A percentile compares a stretch with the other conserved stretches of the same genome.
phyloP scores from a whole-genome alignment of 2,113 vertebrate species.

The Notarius lentiginosus region DNA sequence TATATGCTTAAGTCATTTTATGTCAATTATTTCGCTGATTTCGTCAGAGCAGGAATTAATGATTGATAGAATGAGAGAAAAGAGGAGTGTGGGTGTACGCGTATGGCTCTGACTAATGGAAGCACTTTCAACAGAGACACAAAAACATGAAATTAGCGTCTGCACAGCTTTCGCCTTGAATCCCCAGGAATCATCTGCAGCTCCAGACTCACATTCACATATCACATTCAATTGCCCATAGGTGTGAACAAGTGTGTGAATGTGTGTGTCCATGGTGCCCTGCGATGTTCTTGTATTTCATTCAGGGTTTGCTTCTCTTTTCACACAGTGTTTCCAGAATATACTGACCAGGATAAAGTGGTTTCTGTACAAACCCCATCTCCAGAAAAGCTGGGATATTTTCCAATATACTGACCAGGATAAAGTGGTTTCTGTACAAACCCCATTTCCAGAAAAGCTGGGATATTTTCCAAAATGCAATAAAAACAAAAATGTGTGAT shows the following conservation, averaged over 20 bases:
- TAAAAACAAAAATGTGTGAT: too few relatives aligned
- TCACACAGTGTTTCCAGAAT: neutral
- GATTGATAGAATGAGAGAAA: neutral
- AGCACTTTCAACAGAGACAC: slow-evolving; percentile 57
- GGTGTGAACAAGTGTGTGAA: neutral
- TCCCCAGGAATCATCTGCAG: slow-evolving; percentile 34
- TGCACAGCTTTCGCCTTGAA: neutral
- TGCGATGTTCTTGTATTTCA: neutral
- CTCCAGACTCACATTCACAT: neutral
- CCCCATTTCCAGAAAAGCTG: too few relatives aligned
- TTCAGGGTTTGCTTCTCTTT: slow-evolving; percentile 48
- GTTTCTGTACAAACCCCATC: too few relatives aligned
- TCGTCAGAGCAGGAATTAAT: neutral
- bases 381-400: too few relatives aligned
- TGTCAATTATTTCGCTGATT: slow-evolving; percentile 20
- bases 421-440: too few relatives aligned
- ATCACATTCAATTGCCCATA: neutral
- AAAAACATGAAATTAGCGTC: slow-evolving; percentile 17
- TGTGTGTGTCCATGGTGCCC: neutral
- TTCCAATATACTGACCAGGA: slow-evolving; percentile 52
- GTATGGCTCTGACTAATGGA: slow-evolving; percentile 28
- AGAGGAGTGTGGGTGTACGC: slow-evolving; percentile 5
- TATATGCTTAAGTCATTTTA: slow-evolving; percentile 34
- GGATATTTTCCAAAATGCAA: too few relatives aligned
- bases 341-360: slow-evolving; percentile 51